Evolutionary conservation across 2,113 vertebrate species (phyloP).

Genomic region (Silurus meridionalis): DNA sequence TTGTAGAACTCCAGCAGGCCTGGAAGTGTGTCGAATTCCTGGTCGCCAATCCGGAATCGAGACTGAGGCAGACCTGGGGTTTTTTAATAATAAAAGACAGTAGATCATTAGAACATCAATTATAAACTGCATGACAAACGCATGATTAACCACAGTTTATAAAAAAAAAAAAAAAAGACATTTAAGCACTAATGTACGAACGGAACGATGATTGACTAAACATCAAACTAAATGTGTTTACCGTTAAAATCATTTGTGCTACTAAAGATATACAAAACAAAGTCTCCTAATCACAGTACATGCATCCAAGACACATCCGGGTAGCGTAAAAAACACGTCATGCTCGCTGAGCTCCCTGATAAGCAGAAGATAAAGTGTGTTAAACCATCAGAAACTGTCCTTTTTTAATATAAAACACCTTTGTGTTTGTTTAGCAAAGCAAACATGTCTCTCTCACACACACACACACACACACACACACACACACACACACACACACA

Average conservation of each 20-base stretch:
- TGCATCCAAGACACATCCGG: background rate
- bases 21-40: conserved; percentile 95
- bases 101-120: background rate
- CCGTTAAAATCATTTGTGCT: background rate
- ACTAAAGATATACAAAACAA: background rate
- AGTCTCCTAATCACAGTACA: background rate
- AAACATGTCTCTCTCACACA: conserved; percentile 71
- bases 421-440: conserved; percentile 62
- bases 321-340: background rate
- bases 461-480: conserved; percentile 59
- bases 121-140: background rate
- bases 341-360: background rate
- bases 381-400: background rate
- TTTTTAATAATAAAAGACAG: conserved; percentile 6
- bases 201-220: background rate
- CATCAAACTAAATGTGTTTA: background rate
- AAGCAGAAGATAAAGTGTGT: conserved; percentile 4
- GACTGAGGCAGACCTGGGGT: conserved; percentile 76
- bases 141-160: background rate
- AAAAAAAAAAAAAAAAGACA: background rate
- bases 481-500: conserved; percentile 60
- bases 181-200: background rate
- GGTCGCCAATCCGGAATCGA: conserved; percentile 94
- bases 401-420: background rate
- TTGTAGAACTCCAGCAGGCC: conserved; percentile 98